Conservation (phyloP, 2,888 invertebrate genomes). For the Tipula confusa region DNA sequence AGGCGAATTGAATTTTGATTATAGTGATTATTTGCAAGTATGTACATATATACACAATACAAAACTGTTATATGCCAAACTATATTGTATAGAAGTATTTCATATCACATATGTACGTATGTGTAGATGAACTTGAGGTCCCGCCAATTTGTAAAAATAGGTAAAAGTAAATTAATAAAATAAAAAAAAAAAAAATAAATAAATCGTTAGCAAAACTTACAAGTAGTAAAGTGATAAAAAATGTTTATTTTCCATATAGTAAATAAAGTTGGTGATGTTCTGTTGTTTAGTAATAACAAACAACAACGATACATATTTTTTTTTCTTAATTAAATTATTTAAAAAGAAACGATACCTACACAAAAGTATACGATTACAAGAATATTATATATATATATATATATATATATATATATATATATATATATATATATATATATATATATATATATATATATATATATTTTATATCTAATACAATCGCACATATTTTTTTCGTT, state of each 20-base stretch:
- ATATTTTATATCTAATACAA: neutral
- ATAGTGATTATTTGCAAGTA: neutral
- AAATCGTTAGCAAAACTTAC: neutral
- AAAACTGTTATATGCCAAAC: neutral
- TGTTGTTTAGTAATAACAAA: neutral
- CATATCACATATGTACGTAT: neutral
- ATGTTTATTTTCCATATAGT: neutral
- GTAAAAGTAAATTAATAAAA: neutral
- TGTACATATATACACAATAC: neutral
- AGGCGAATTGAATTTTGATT: neutral
- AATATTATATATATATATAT: too few relatives aligned
- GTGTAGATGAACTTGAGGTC: neutral
- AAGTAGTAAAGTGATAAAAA: neutral
- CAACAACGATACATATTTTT: neutral
- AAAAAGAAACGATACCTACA: neutral
- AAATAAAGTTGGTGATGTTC: neutral
- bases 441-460: too few relatives aligned
- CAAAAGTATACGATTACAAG: neutral
- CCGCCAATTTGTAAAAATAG: slow-evolving; percentile 3
- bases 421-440: too few relatives aligned
- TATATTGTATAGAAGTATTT: neutral
- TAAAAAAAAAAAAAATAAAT: too few relatives aligned
- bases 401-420: too few relatives aligned
- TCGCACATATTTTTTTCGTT: neutral
- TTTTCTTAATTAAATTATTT: neutral